phyloP scores from a whole-genome alignment of 2,797 vertebrate genomes.

The Eidolon dupreanum region DNA sequence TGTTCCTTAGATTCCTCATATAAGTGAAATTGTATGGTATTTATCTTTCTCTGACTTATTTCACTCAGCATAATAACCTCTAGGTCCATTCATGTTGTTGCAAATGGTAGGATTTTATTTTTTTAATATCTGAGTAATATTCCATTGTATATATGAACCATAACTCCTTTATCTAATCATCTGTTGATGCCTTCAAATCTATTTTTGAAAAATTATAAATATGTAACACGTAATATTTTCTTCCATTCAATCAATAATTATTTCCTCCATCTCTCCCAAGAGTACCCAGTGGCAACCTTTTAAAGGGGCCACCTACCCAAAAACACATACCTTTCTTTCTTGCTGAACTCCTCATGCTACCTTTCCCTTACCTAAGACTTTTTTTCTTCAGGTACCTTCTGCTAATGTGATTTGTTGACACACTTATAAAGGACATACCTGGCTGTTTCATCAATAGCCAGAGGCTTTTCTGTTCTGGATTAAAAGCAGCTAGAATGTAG shows the following conservation, averaged over 20 bases:
- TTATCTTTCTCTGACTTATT: too few relatives aligned
- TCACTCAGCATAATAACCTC: too few relatives aligned
- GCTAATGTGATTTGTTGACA: neutral
- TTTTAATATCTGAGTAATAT: too few relatives aligned
- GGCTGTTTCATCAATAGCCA: neutral
- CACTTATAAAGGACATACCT: neutral
- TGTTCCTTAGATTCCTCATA: too few relatives aligned
- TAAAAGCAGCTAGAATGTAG: neutral
- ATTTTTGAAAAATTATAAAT: slow-evolving; percentile 15
- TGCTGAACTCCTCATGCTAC: neutral
- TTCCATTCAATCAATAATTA: neutral
- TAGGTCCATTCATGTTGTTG: too few relatives aligned
- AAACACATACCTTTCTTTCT: neutral
- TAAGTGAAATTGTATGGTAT: too few relatives aligned
- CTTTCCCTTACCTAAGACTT: neutral
- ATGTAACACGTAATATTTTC: neutral
- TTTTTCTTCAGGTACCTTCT: neutral
- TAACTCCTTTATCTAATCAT: too few relatives aligned
- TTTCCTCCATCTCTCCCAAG: neutral
- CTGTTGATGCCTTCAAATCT: too few relatives aligned
- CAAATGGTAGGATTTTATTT: too few relatives aligned
- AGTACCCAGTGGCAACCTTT: neutral
- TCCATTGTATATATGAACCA: too few relatives aligned
- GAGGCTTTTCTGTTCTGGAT: neutral
- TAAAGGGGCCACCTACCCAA: neutral